These are phyloP conservation scores for Actinernus sp. DNA, from an alignment of 92 coral and sea anemone species.

Conservation along the genomic window DNA sequence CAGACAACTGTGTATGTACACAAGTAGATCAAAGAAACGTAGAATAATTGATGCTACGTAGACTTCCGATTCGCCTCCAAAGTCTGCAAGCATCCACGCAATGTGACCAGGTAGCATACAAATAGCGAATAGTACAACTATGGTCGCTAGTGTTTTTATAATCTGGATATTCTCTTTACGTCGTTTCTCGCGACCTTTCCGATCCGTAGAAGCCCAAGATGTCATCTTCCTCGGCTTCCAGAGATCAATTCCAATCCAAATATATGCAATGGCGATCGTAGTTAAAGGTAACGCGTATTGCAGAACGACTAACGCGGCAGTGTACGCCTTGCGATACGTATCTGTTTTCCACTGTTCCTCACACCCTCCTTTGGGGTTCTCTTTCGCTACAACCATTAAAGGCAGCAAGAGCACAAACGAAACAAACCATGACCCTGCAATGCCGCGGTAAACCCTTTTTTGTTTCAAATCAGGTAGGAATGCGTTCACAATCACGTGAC, in stretches of 20 bases:
- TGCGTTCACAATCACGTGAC: slow-evolving; percentile 62
- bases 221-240: slow-evolving; percentile 36
- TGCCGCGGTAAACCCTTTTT: slow-evolving; percentile 26
- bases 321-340: slow-evolving; percentile 53
- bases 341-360: slow-evolving; percentile 52
- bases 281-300: slow-evolving; percentile 71
- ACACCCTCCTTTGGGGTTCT: slow-evolving; percentile 56
- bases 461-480: slow-evolving; percentile 54
- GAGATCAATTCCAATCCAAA: slow-evolving; percentile 69
- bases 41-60: slow-evolving; percentile 29
- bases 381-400: slow-evolving; percentile 42
- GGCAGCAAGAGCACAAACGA: slow-evolving; percentile 37
- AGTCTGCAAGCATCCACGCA: slow-evolving; percentile 61
- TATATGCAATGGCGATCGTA: slow-evolving; percentile 61
- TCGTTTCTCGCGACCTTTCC: slow-evolving; percentile 45
- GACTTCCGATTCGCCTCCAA: slow-evolving; percentile 23
- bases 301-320: slow-evolving; percentile 55
- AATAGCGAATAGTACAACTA: slow-evolving; percentile 55
- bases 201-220: slow-evolving; percentile 27
- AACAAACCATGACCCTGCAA: slow-evolving; percentile 29
- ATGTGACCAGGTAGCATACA: slow-evolving; percentile 71
- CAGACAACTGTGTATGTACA: slow-evolving; percentile 65
- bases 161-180: slow-evolving; percentile 58
- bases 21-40: slow-evolving; percentile 56
- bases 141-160: slow-evolving; percentile 62